Evolutionary conservation across 2,888 invertebrate genomes (phyloP).

Genomic region (Tinea semifulvella): DNA sequence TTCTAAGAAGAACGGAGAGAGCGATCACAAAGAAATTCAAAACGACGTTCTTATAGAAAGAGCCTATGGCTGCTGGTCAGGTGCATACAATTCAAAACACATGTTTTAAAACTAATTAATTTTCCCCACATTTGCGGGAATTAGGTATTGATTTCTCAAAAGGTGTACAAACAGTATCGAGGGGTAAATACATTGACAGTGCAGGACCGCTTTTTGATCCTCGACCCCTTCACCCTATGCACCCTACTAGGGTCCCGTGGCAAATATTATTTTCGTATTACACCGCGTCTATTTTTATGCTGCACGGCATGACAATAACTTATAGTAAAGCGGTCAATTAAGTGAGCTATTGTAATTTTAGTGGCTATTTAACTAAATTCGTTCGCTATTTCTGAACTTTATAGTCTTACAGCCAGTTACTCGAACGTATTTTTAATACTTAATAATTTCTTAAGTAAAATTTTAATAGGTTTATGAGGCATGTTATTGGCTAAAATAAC

Average conservation of each 20-base stretch:
- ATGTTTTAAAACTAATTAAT: not conserved
- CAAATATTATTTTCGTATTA: conserved; percentile 4
- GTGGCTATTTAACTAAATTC: too few species aligned
- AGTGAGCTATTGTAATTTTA: too few species aligned
- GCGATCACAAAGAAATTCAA: too few species aligned
- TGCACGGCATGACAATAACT: too few species aligned
- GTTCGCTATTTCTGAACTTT: too few species aligned
- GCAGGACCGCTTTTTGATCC: not conserved
- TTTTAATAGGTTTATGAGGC: too few species aligned
- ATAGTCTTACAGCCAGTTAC: too few species aligned
- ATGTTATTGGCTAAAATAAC: too few species aligned
- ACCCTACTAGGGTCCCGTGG: not conserved
- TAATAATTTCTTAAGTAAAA: too few species aligned
- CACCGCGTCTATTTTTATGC: not conserved
- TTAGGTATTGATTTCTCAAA: conserved; percentile 37
- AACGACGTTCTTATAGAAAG: not conserved
- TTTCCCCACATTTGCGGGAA: not conserved
- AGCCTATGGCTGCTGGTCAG: not conserved
- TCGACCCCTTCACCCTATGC: conserved; percentile 10
- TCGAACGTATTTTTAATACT: too few species aligned
- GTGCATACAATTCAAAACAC: not conserved
- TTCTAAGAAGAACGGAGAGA: too few species aligned
- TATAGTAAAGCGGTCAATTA: too few species aligned
- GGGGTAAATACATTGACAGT: conserved; percentile 10
- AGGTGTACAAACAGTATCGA: conserved; percentile 41